Evolutionary conservation across 2,797 vertebrate genomes (phyloP), one percentile per base, ranked within the genome.

Genomic region (Siniperca undulata): DNA sequence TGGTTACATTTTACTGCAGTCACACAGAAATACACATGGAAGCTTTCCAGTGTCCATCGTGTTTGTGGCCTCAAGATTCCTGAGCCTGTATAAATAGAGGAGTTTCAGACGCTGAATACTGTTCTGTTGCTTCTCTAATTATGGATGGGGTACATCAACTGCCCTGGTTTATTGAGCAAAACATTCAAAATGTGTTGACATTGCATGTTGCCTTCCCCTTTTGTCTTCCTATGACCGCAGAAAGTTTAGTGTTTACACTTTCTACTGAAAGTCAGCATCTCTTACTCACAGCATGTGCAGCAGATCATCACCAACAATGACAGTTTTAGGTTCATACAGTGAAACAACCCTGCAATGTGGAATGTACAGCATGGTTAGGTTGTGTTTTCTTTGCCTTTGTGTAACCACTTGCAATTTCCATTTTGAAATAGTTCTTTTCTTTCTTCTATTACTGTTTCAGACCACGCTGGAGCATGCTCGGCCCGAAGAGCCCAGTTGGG

Each of bases 401-500:
- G 11, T 27, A 12, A 34, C n/a, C 10, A 13, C 12, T 42, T 66
- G 22, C 20, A 46, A 1, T 13, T 46, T 1, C 8, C 8, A 12
- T 50, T 66, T 61, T 30, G 0, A 36, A 50, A 7, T n/a, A 22
- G 0, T 36, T 20, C 0, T 30, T 62, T 16, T 64, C 72, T 19
- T 60, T 77, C 40, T 16, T 61, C 69, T 9, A 0, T 69, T 17
- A 4, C 69, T 48, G 74, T 71, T 53, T 52, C 84, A 99, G 98
- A 97, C 97, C 0, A 98, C 95, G 0, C 91, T 99, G 81, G 97
- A 98, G 83, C 96, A 99, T 1, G 96, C 98, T 5, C 95, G 96
- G 12, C 98, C 98, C 0, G 98, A 99, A 87, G 98, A 99, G 81
- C 95, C 97, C 69, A 98, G 96, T 85, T 98, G 98, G 97, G 98